These are phyloP conservation scores for Rhizomys pruinosus DNA, from an alignment of 2,113 vertebrate genomes.

Conservation along the genomic window DNA sequence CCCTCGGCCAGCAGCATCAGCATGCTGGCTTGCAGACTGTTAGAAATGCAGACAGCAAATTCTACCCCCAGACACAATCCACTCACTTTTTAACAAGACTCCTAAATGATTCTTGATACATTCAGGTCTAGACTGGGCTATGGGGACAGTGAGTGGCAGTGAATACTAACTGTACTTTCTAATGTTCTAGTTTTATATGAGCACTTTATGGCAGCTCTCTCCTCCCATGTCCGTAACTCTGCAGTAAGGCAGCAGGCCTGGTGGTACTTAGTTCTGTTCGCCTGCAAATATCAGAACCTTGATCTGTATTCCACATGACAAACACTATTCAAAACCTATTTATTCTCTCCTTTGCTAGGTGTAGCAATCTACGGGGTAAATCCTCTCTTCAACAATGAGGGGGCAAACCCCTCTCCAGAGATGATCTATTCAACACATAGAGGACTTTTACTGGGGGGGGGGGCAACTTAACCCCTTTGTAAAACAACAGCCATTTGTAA, in stretches of 20 bases:
- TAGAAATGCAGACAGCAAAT: not conserved
- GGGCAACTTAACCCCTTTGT: too few species aligned
- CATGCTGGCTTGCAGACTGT: not conserved
- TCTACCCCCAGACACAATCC: not conserved
- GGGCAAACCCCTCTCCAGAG: not conserved
- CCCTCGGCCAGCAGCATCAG: not conserved
- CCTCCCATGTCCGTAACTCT: not conserved
- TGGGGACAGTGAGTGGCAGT: not conserved
- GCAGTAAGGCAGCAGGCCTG: not conserved
- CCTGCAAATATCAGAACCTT: not conserved
- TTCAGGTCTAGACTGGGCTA: not conserved
- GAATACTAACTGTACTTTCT: not conserved
- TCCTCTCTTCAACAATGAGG: not conserved
- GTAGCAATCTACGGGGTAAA: not conserved
- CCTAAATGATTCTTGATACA: not conserved
- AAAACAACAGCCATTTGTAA: not conserved
- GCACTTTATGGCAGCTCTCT: not conserved
- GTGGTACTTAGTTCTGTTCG: not conserved
- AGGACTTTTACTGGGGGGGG: not conserved
- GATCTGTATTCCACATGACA: not conserved
- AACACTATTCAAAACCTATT: not conserved
- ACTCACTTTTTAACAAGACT: not conserved
- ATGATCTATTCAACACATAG: not conserved
- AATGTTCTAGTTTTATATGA: not conserved
- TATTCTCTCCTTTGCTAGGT: constrained; percentile 7